Percentiles rank a stretch among this genome's conserved stretches.
phyloP scores from a whole-genome alignment of 2,888 invertebrate species.

The Cryptocephalus moraei region DNA sequence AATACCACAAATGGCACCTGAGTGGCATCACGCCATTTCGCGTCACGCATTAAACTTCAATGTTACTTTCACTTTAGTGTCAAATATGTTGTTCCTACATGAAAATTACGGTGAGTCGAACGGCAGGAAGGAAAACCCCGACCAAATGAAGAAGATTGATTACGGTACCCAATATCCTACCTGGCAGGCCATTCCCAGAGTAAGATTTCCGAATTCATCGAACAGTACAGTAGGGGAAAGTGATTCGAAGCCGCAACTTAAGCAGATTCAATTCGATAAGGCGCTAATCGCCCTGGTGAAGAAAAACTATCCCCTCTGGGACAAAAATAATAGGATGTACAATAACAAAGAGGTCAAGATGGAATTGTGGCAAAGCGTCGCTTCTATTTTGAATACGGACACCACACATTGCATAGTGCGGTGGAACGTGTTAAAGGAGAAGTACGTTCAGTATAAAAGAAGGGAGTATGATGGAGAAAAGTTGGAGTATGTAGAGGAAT shows the following conservation, averaged over 20 bases:
- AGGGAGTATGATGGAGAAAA: conserved; percentile 25
- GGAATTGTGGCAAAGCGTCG: conserved; percentile 24
- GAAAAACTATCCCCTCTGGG: conserved; percentile 26
- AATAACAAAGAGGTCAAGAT: conserved; percentile 23
- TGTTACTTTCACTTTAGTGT: too few relatives aligned
- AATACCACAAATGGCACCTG: too few relatives aligned
- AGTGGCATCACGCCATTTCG: not conserved
- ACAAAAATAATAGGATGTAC: conserved; percentile 23
- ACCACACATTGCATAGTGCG: conserved; percentile 22
- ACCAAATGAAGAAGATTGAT: too few relatives aligned
- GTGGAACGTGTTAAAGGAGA: conserved; percentile 29
- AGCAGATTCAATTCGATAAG: conserved; percentile 10
- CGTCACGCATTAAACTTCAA: too few relatives aligned
- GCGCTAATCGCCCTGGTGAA: conserved; percentile 21
- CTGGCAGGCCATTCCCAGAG: too few relatives aligned
- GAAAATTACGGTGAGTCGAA: too few relatives aligned
- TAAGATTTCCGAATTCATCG: not conserved
- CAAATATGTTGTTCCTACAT: too few relatives aligned
- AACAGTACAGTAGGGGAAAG: not conserved
- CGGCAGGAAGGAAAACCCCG: too few relatives aligned
- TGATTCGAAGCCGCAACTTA: not conserved
- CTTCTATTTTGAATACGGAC: conserved; percentile 19
- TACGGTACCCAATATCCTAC: too few relatives aligned
- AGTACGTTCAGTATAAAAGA: conserved; percentile 26
- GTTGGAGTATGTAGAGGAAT: conserved; percentile 26